Evolutionary conservation across 2,797 vertebrate species (phyloP).

Genomic region (Todus mexicanus): DNA sequence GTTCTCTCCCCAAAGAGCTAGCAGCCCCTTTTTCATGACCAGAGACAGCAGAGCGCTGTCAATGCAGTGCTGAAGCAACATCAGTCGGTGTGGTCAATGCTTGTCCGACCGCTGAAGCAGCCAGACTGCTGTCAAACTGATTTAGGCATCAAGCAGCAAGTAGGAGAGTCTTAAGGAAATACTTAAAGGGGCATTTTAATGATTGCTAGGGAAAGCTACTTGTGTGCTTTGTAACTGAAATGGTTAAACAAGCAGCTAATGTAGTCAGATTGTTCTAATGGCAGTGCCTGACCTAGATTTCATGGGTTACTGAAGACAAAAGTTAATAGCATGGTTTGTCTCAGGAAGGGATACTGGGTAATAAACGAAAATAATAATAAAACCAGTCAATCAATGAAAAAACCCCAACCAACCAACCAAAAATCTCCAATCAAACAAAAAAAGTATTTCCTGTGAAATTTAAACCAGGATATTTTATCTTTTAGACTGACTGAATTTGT

Average conservation of each 20-base stretch:
- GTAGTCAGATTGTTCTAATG: conserved; percentile 27
- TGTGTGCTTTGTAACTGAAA: not conserved
- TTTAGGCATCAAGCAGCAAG: not conserved
- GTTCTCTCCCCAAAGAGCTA: not conserved
- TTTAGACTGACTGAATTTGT: not conserved
- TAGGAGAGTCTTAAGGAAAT: not conserved
- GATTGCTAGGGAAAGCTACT: not conserved
- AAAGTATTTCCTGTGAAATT: not conserved
- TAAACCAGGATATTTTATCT: not conserved
- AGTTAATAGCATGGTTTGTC: not conserved
- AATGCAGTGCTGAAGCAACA: not conserved
- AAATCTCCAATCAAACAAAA: too few relatives aligned
- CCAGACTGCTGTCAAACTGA: not conserved
- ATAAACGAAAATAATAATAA: not conserved
- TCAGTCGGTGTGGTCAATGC: not conserved
- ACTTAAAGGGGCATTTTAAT: conserved; percentile 19
- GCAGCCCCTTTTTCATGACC: not conserved
- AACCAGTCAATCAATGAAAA: not conserved
- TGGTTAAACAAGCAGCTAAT: conserved; percentile 14
- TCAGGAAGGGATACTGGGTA: not conserved
- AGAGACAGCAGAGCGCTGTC: not conserved
- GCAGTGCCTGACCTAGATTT: conserved; percentile 48
- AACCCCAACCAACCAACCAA: not conserved
- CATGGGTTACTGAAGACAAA: conserved; percentile 14
- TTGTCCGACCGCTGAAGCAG: not conserved